Conservation (phyloP, 2,888 invertebrate species). For the Scaeva pyrastri region DNA sequence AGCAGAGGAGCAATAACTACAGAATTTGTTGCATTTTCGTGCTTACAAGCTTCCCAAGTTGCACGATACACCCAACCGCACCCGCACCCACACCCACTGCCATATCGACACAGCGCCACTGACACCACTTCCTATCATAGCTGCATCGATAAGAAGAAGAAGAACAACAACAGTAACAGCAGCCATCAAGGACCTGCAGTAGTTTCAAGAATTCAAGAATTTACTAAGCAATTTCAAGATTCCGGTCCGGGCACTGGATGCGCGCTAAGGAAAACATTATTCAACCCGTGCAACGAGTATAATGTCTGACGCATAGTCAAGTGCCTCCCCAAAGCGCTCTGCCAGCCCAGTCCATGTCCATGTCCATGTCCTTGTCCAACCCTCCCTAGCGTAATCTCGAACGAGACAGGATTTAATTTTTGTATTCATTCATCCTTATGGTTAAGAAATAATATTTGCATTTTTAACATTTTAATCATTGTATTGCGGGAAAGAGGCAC, state of each 20-base stretch:
- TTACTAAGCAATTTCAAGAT: conserved; percentile 59
- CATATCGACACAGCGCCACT: no score
- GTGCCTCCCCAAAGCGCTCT: no score
- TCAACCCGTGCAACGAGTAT: conserved; percentile 30
- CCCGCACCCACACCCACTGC: not conserved
- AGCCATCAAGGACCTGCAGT: conserved; percentile 43
- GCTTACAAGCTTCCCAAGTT: conserved; percentile 17
- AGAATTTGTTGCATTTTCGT: conserved; percentile 42
- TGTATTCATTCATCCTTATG: conserved; percentile 8
- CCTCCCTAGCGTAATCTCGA: conserved; percentile 3
- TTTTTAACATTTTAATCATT: conserved; percentile 74
- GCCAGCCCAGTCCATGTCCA: not conserved
- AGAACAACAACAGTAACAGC: no score
- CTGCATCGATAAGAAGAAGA: conserved; percentile 48
- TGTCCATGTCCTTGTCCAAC: not conserved
- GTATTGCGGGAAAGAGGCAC: conserved; percentile 12
- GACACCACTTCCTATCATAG: not conserved
- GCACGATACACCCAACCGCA: conserved; percentile 9
- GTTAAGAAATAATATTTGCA: conserved; percentile 49
- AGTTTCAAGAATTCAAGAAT: conserved; percentile 63
- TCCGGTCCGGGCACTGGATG: conserved; percentile 2
- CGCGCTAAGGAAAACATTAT: conserved; percentile 46
- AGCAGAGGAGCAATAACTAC: conserved; percentile 32
- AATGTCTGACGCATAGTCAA: conserved; percentile 45
- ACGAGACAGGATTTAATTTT: conserved; percentile 24